phyloP scores from a whole-genome alignment of 2,113 vertebrate genomes.

The Bubo bubo region DNA sequence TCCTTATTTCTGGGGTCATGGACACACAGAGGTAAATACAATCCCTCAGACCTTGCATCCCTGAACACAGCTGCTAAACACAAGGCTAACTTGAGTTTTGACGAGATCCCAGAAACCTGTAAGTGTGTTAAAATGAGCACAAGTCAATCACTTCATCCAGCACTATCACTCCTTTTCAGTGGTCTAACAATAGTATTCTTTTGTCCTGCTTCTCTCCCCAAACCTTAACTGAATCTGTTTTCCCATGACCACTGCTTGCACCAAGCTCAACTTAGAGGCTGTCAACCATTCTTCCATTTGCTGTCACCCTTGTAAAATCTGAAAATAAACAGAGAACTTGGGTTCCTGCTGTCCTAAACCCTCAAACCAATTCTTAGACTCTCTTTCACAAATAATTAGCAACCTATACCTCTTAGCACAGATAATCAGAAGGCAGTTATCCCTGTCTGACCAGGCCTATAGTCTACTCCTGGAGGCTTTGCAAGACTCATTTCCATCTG shows the following conservation, averaged over 20 bases:
- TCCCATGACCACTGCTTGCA: not conserved
- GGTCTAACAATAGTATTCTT: not conserved
- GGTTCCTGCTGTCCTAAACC: not conserved
- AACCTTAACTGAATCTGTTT: not conserved
- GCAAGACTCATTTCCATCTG: not conserved
- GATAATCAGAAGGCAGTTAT: not conserved
- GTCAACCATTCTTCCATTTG: not conserved
- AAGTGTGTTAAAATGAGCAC: fast-evolving
- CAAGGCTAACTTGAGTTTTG: not conserved
- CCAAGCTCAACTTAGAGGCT: no score
- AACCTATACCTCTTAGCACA: no score
- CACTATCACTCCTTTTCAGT: not conserved
- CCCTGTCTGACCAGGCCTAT: not conserved
- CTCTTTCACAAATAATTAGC: not conserved
- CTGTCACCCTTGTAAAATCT: not conserved
- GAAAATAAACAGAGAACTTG: not conserved
- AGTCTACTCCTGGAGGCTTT: not conserved
- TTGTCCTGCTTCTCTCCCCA: not conserved
- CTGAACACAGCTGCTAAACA: not conserved
- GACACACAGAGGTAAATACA: not conserved
- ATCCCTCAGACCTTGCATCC: not conserved
- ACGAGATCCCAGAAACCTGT: not conserved
- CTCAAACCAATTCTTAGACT: not conserved
- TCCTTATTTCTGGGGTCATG: not conserved
- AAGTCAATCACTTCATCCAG: not conserved